Evolutionary conservation across 2,888 invertebrate species (phyloP), one percentile per base, ranked within the genome.

Genomic region (Nesidiocoris tenuis): DNA sequence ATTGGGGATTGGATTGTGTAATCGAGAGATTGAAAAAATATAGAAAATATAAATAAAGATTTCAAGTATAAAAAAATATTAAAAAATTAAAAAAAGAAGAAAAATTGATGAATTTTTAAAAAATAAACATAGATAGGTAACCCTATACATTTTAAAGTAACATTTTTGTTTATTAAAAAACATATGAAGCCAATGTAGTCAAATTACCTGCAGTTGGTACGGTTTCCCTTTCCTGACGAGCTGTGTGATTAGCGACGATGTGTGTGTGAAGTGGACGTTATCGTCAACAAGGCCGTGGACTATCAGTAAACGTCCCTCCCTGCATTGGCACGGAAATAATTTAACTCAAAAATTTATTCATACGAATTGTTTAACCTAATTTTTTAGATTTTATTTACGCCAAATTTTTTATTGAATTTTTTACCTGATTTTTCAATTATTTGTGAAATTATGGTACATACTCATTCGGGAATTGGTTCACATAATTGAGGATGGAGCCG

Each of bases 201-300:
- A n/a, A n/a, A n/a, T n/a, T 81, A 88, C 88, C 89, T 98, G 93
- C 78, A 96, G 85, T 81, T 95, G 90, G 83, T 98, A 97, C 0
- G 98, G 98, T 84, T 99, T 99, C 78, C 97, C 96, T n/a, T 92
- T 91, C 80, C 93, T 90, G 75, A 98, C 91, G 78, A 99, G 87
- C 76, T 93, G 92, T 79, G 94, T 92, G 22, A 99, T 91, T 77
- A 99, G 86, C 80, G 93, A 91, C 81, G 94, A 94, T 16, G 97
- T 96, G 85, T 99, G 99, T 80, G 92, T 91, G 84, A 99, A 98
- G 84, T 99, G 99, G 0, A 99, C 99, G 83, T 99, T 99, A 85
- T 99, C 99, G 84, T 99, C 99, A 75, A 96, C 96, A 78, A 98
- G 86, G 1, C 99, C 99, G 84, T 99, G 99, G 80, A 98, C 94